Base-by-base conservation (phyloP, 2,888 invertebrate species). In the Caenorhabditis sp. region DNA sequence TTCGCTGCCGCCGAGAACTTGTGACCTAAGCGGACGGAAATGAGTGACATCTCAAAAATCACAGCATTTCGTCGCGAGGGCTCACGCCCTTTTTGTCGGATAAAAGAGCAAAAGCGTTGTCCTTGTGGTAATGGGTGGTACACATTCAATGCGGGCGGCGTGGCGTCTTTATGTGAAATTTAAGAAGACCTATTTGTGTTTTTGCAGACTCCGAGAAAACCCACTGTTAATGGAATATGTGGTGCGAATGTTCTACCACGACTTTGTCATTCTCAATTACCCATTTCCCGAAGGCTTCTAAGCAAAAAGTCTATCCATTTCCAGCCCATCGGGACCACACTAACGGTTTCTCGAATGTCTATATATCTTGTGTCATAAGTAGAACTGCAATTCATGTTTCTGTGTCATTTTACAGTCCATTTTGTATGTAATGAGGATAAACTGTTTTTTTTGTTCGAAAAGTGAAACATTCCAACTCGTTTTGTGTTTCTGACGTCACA, bases 151-250 rank as follows among this genome's bases (percentile, higher is more conserved):
- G 67, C 44, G 76, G n/a, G n/a, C n/a, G n/a, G n/a, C 56, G 53
- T 37, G 51, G 40, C 72, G 55, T 64, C 60, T 76, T 76, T 76
- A 67, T 76, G 76, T 76, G 67, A 67, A 76, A 76, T 76, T 67
- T 61, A 67, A 76, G 76, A 76, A 67, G 24, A 26, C 20, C 60
- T 67, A 69, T 68, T 71, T 76, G 60, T n/a, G n/a, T 60, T 37
- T 76, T 85, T 86, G 65, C 83, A 86, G 86, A 70, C 77, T 89
- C 11, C 80, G 74, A 26, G 78, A 76, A 35, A 85, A 78, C 50
- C 87, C 89, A n/a, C 89, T 89, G 64, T 80, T 90, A 24, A 88
- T 90, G 85, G 90, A 90, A 81, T 89, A 86, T 65, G 81, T 90
- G 40, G 85, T 90, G 15, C 77, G 84, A 61, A 89, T 90, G 89